phyloP scores from a whole-genome alignment of 2,888 invertebrate genomes.

The Clunio marinus region DNA sequence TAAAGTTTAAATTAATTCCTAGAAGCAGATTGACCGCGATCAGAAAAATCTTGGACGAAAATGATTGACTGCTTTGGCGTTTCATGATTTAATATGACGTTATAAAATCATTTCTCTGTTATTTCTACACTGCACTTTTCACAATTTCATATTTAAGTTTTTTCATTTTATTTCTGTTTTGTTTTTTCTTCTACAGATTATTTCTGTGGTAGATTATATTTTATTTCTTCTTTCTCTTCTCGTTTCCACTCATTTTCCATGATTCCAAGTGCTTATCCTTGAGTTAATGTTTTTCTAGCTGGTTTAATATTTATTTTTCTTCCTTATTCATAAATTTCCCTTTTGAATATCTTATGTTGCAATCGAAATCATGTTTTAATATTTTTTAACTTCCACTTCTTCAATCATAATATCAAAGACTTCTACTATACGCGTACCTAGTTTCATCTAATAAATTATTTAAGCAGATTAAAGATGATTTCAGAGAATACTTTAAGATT shows the following conservation, averaged over 20 bases:
- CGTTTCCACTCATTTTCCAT: conserved; percentile 34
- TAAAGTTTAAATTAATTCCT: background rate
- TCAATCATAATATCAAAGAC: background rate
- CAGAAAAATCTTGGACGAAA: conserved; percentile 26
- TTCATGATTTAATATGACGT: background rate
- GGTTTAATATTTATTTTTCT: conserved; percentile 5
- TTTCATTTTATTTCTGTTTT: background rate
- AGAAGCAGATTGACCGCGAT: background rate
- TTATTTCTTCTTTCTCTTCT: conserved; percentile 18
- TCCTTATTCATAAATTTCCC: no score
- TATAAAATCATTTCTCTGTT: conserved; percentile 16
- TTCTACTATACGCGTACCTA: background rate
- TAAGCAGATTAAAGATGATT: background rate
- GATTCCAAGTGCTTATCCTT: background rate
- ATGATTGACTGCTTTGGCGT: background rate
- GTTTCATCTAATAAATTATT: background rate
- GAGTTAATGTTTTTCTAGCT: background rate
- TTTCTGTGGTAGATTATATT: background rate
- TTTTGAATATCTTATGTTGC: conserved; percentile 20
- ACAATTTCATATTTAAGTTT: background rate
- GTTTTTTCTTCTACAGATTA: background rate
- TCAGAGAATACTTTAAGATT: conserved; percentile 16
- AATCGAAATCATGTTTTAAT: background rate
- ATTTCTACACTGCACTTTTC: background rate
- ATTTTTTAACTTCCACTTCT: background rate